Conservation (phyloP, 2,797 vertebrate genomes). For the Manis javanica region DNA sequence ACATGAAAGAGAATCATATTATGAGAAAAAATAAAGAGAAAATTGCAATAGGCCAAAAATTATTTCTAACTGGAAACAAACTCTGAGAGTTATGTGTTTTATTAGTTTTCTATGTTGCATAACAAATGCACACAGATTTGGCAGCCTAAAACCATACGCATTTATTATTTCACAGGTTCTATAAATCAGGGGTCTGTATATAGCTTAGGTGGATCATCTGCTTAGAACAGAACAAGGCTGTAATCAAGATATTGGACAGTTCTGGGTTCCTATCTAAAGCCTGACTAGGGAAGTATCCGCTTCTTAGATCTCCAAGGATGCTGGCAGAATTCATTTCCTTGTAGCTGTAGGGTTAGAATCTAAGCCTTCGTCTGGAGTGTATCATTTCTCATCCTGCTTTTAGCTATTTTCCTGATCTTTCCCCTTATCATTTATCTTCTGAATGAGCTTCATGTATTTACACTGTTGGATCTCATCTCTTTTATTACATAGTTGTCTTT, state of each 20-base stretch:
- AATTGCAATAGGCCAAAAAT: neutral
- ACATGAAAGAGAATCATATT: neutral
- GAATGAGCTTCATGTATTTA: neutral
- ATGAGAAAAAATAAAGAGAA: neutral
- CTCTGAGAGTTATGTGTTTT: neutral
- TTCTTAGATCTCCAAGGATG: neutral
- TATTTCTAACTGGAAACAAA: neutral
- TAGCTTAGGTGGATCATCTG: neutral
- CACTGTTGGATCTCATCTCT: neutral
- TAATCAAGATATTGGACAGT: neutral
- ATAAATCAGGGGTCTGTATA: neutral
- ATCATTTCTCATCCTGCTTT: neutral
- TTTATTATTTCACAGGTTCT: neutral
- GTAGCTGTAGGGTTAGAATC: neutral
- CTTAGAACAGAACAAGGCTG: neutral
- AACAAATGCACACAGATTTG: neutral
- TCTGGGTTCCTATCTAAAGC: neutral
- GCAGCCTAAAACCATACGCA: neutral
- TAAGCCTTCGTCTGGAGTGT: neutral
- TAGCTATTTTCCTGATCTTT: neutral
- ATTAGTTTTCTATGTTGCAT: neutral
- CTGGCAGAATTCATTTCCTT: neutral
- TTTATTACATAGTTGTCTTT: neutral
- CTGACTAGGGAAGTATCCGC: neutral
- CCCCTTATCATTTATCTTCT: neutral